Conservation (phyloP, 2,797 vertebrate genomes). For the Psittacula echo region DNA sequence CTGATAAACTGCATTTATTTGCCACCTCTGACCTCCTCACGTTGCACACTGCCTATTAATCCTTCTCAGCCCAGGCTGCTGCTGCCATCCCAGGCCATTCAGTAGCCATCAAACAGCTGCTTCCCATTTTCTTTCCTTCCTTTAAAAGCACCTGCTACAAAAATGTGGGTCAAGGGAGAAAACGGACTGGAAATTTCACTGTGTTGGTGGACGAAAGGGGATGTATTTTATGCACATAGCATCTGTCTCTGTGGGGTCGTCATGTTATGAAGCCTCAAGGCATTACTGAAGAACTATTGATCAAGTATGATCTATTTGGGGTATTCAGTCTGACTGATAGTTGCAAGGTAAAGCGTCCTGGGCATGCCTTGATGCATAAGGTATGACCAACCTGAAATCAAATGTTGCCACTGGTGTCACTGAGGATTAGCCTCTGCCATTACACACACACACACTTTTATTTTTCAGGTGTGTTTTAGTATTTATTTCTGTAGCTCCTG, state of each 20-base stretch:
- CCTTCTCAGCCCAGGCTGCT: background rate
- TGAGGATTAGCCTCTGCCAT: background rate
- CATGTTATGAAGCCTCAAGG: background rate
- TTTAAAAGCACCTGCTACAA: conserved; percentile 5
- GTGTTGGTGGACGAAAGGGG: background rate
- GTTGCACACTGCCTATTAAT: conserved; percentile 9
- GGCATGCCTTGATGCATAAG: background rate
- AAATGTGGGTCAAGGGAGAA: background rate
- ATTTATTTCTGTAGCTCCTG: background rate
- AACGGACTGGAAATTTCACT: background rate
- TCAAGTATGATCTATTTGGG: background rate
- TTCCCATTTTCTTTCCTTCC: background rate
- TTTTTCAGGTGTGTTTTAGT: background rate
- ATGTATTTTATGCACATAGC: background rate
- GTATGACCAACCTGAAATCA: background rate
- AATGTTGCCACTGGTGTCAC: background rate
- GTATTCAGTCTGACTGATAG: background rate
- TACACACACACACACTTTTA: background rate
- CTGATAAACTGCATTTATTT: conserved; percentile 59
- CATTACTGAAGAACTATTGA: background rate
- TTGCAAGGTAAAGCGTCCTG: background rate
- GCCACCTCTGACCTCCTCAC: conserved; percentile 48
- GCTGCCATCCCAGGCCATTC: conserved; percentile 1
- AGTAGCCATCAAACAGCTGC: conserved; percentile 7
- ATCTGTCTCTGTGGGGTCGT: background rate